Base-by-base conservation (phyloP, 1,140 invertebrate species). In the Heliconius congener region DNA sequence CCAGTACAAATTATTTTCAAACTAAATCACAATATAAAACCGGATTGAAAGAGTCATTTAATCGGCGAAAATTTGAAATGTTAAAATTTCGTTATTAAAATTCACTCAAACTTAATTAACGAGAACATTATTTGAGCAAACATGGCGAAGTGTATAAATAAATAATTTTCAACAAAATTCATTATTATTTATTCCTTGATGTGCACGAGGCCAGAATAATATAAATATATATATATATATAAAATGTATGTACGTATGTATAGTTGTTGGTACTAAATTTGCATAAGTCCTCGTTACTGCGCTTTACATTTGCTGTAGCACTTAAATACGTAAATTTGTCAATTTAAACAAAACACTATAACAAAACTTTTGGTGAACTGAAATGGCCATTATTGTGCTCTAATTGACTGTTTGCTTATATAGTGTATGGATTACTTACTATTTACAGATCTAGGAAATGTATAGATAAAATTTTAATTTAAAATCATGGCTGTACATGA, bases 111-210 rank as follows among this genome's bases (percentile, higher is more conserved):
- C 42, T 76, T 76, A 70, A 66, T 76, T 76, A 76, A 76, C 75
- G 75, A 76, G 60, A 71, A 76, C 42, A 70, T 76, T 76, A 46
- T 13, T 76, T 70, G 18, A 76, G 60, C 60, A 76, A 76, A 76
- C 60, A 70, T 27, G 8, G 75, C 42, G 27, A 71, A 76, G 27
- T 71, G 75, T 37, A 37, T 37, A 6, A 76, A 71, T 76, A 71
- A 76, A 76, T 76, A 76, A 46, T 71, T 76, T 71, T 34, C 42
- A 66, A 30, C 2, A 6, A 46, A 70, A 76, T 71, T 70, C 23
- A 76, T 71, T 76, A 76, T 71, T 76, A 76, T 76, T 76, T 71
- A 76, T 76, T 76, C 60, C 60, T 76, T 76, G 0, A 66, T 16
- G 23, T 13, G 5, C 4, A 60, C 8, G 8, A 27, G 57, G 2